Percentiles rank a stretch among this genome's conserved stretches.
Evolutionary conservation across 2,113 vertebrate genomes (phyloP).

Genomic region (Eretmochelys imbricata): DNA sequence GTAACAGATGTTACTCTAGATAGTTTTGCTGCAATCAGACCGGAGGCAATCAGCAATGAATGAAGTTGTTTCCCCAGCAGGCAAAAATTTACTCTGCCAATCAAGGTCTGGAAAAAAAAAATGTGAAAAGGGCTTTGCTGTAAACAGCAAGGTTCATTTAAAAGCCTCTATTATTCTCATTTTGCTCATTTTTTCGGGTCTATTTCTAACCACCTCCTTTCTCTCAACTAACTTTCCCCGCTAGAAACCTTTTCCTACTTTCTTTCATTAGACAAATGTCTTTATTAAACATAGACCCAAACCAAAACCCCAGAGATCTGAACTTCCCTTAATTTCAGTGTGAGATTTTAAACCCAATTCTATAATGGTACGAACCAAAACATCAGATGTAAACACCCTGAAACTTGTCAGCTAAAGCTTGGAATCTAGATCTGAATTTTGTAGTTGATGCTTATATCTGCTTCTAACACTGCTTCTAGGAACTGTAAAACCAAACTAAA

Average conservation of each 20-base stretch:
- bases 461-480: background rate
- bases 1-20: conserved; percentile 51
- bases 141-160: conserved; percentile 4
- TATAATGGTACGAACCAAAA: background rate
- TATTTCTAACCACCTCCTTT: background rate
- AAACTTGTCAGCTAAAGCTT: background rate
- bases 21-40: conserved; percentile 25
- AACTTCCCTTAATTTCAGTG: background rate
- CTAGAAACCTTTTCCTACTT: background rate
- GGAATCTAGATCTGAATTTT: background rate
- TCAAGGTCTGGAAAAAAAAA: conserved; percentile 33
- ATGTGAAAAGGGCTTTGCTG: background rate
- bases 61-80: background rate
- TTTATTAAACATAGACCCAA: background rate
- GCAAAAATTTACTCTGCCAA: conserved; percentile 35
- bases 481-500: background rate
- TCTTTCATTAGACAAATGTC: background rate
- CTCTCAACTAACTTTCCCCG: background rate
- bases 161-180: conserved; percentile 23
- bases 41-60: conserved; percentile 28
- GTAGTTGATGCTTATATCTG: background rate
- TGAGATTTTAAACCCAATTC: background rate
- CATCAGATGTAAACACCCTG: background rate
- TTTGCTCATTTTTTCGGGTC: conserved; percentile 9
- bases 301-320: background rate